Percentiles rank a stretch among this genome's conserved stretches.
These are phyloP conservation scores for Holacanthella duospinosa DNA, from an alignment of 2,888 invertebrate genomes.

Conservation along the genomic window DNA sequence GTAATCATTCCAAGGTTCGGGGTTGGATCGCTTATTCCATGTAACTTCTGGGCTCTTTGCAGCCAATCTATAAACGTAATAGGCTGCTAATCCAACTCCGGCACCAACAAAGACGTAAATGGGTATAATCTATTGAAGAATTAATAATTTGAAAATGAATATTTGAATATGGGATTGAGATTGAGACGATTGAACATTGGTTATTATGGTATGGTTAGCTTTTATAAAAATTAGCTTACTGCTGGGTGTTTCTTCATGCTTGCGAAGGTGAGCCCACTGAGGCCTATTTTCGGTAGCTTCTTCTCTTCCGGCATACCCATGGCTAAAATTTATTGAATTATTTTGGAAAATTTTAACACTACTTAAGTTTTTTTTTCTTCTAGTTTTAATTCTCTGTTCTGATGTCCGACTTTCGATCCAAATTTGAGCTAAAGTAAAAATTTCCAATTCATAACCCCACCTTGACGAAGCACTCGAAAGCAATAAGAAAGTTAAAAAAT, in stretches of 20 bases:
- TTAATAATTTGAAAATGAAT: neutral
- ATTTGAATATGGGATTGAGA: no score
- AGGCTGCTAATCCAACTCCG: conserved; percentile 16
- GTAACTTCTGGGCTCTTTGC: conserved; percentile 28
- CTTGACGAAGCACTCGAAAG: no score
- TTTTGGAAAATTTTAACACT: no score
- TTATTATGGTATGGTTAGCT: neutral
- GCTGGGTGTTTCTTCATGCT: conserved; percentile 35
- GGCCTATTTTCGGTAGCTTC: conserved; percentile 11
- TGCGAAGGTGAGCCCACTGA: conserved; percentile 27
- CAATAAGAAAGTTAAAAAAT: no score
- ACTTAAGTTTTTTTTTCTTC: no score
- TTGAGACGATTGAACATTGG: no score
- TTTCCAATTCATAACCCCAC: no score
- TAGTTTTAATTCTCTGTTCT: no score
- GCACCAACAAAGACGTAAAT: conserved; percentile 26
- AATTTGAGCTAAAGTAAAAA: no score
- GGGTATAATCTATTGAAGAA: conserved; percentile 28
- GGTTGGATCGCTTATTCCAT: conserved; percentile 19
- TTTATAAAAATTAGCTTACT: conserved; percentile 19
- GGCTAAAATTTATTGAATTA: neutral
- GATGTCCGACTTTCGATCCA: no score
- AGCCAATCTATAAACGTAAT: conserved; percentile 22
- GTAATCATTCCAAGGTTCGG: conserved; percentile 31
- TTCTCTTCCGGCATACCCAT: neutral